Conservation (phyloP, 2,113 vertebrate species). For the Tretioscincus oriximinensis region DNA sequence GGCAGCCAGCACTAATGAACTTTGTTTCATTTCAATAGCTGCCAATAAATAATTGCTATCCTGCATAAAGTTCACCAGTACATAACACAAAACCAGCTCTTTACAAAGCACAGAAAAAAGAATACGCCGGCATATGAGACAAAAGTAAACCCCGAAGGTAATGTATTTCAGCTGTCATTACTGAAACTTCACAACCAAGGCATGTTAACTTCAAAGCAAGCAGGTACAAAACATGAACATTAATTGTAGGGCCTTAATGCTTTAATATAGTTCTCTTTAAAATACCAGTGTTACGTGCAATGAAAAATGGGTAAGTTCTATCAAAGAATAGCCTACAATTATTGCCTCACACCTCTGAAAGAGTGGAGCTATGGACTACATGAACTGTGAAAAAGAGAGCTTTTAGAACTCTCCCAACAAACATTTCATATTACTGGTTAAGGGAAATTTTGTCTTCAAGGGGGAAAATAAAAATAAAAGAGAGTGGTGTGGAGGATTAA, state of each 20-base stretch:
- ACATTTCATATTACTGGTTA: not conserved
- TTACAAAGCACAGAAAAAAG: not conserved
- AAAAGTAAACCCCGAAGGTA: constrained; percentile 22
- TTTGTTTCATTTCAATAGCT: constrained; percentile 26
- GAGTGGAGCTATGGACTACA: not conserved
- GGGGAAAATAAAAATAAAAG: not conserved
- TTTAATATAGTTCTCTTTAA: constrained; percentile 18
- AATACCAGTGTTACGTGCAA: not conserved
- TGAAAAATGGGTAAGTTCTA: not conserved
- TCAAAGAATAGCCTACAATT: not conserved
- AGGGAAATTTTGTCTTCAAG: not conserved
- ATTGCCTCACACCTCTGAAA: not conserved
- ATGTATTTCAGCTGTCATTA: constrained; percentile 24
- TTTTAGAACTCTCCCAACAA: not conserved
- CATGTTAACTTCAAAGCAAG: constrained; percentile 36
- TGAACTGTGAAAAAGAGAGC: not conserved
- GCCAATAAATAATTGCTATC: constrained; percentile 19
- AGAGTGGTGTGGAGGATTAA: not conserved
- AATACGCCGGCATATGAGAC: constrained; percentile 1
- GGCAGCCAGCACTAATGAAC: constrained; percentile 20
- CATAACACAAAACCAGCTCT: constrained; percentile 8
- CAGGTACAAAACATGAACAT: constrained; percentile 22
- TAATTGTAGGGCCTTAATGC: constrained; percentile 8
- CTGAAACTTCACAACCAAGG: constrained; percentile 28
- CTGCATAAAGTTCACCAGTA: not conserved